Base-by-base conservation (phyloP, 2,888 invertebrate species). In the Catocala fraxini region DNA sequence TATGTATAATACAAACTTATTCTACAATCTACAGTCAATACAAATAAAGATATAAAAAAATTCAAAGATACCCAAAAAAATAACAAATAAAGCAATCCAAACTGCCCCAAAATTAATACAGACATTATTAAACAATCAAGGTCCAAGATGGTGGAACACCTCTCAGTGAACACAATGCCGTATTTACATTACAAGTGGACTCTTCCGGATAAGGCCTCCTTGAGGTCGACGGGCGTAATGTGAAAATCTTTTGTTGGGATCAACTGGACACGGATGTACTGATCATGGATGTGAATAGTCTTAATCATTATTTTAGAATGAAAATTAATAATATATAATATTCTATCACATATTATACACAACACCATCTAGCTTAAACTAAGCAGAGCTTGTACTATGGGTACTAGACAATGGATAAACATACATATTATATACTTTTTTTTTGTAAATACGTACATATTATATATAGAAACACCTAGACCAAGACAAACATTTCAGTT, bases 181-280 rank as follows among this genome's bases (percentile, higher is more conserved):
- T 89, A 92, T 92, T 92, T 91, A 92, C 91, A 91, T 92, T 87
- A 91, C 91, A 92, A 93, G 92, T 90, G 87, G 87, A 85, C 83
- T 89, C 89, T 92, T 91, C 90, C 92, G 92, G 89, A 87, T 91
- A 90, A 90, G 85, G 86, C 83, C 82, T 86, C 82, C 89, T 88
- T 85, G 80, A 88, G 87, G 88, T 83, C 86, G 88, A 83, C 87
- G 86, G 81, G 89, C 84, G 85, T 91, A 89, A 92, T 90, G 91
- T 90, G 88, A 81, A 90, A 88, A 87, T 85, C 91, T 91, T 93
- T 92, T 92, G 92, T 92, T 85, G 82, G 55, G 83, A 81, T 83
- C 82, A 83, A 84, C 84, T 77, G 70, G 51, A 55, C 70, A 56
- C 41, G 41, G 84, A 82, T 73, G 0, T 75, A 66, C 6, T 60